phyloP scores from a whole-genome alignment of 2,888 invertebrate genomes.

The Stenotaenia linearis region DNA sequence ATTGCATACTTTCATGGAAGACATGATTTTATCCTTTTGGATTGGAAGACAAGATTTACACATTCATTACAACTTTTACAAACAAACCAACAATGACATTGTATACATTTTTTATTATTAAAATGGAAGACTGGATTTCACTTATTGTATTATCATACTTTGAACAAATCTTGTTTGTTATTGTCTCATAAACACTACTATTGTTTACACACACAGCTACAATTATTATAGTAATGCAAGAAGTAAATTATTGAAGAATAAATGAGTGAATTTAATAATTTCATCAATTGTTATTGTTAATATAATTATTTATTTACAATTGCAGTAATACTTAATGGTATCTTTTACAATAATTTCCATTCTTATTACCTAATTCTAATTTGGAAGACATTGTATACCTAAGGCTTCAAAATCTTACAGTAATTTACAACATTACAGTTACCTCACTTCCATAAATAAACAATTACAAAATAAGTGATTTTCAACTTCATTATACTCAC shows the following conservation, averaged over 20 bases:
- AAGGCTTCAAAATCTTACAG: background rate
- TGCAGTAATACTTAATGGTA: slow-evolving; percentile 8
- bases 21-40: background rate
- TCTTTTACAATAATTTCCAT: background rate
- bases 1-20: background rate
- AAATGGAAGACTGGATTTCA: background rate
- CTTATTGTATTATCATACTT: background rate
- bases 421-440: slow-evolving; percentile 1
- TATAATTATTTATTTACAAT: slow-evolving; percentile 1
- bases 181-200: background rate
- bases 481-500: background rate
- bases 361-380: background rate
- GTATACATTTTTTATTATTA: background rate
- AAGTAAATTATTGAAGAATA: background rate
- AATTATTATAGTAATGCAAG: background rate
- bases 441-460: background rate
- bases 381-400: background rate
- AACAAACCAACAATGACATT: background rate
- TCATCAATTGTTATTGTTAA: background rate
- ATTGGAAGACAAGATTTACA: background rate
- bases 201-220: background rate
- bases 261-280: background rate
- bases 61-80: background rate
- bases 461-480: too few relatives aligned
- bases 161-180: background rate